Percentiles rank a stretch among this genome's conserved stretches.
Conservation (phyloP, 2,797 vertebrate species). For the Smutsia temminckii region DNA sequence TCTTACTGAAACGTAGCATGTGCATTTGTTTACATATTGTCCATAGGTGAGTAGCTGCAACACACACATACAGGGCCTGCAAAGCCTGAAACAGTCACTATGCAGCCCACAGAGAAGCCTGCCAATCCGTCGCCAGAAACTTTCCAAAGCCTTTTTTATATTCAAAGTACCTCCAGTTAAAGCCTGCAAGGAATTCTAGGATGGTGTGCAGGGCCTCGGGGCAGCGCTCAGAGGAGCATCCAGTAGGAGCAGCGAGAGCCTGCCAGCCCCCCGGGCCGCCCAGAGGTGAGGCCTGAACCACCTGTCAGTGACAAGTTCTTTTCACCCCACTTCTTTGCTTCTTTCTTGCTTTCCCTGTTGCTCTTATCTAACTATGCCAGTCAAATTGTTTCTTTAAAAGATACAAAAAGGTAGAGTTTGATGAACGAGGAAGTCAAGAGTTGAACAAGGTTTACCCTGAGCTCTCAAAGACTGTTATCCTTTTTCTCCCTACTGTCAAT, state of each 20-base stretch:
- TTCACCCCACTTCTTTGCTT: not conserved
- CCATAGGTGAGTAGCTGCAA: not conserved
- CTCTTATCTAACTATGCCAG: not conserved
- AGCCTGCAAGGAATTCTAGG: not conserved
- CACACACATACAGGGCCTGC: not conserved
- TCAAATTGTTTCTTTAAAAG: conserved; percentile 2
- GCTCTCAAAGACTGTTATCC: not conserved
- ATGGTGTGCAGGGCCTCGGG: not conserved
- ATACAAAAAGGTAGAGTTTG: not conserved
- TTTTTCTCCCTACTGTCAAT: not conserved
- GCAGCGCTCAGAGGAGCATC: not conserved
- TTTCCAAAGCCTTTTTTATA: not conserved
- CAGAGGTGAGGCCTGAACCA: not conserved
- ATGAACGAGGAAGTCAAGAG: conserved; percentile 11
- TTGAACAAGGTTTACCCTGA: not conserved
- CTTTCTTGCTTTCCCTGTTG: not conserved
- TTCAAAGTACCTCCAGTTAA: not conserved
- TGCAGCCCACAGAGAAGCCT: not conserved
- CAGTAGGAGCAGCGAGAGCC: no score
- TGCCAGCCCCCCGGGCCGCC: no score
- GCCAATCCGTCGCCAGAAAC: not conserved
- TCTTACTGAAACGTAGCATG: not conserved
- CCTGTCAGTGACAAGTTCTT: not conserved
- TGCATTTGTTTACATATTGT: not conserved
- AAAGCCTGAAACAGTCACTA: not conserved